phyloP scores from a whole-genome alignment of 2,888 invertebrate species.

The Zaprionus obscuricornis region DNA sequence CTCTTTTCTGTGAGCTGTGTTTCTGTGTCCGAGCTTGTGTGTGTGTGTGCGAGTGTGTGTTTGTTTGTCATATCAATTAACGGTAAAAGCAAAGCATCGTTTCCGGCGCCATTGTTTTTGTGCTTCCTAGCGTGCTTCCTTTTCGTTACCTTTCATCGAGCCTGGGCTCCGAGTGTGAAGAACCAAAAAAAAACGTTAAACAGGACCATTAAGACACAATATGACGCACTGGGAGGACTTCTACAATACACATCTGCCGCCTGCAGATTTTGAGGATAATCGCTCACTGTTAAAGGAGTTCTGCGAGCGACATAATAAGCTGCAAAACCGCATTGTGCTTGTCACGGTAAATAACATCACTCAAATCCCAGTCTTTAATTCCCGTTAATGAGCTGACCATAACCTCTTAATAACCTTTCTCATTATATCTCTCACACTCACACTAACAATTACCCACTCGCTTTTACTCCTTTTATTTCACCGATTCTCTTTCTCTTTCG shows the following conservation, averaged over 20 bases:
- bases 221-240: constrained; percentile 92
- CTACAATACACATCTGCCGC: constrained; percentile 90
- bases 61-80: constrained; percentile 56
- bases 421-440: too few species aligned
- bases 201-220: constrained; percentile 23
- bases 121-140: constrained; percentile 63
- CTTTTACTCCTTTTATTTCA: too few species aligned
- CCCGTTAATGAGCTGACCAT: constrained; percentile 23
- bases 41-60: constrained; percentile 5
- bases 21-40: neutral
- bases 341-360: constrained; percentile 87
- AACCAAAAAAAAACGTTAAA: neutral
- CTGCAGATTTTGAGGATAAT: constrained; percentile 90
- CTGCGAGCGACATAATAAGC: constrained; percentile 88
- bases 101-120: constrained; percentile 60
- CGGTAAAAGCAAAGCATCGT: constrained; percentile 52
- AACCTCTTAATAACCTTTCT: too few species aligned
- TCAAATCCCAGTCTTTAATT: constrained; percentile 3
- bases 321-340: constrained; percentile 89
- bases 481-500: too few species aligned
- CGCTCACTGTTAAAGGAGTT: constrained; percentile 89
- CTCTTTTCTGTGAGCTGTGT: neutral
- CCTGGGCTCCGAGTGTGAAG: too few species aligned
- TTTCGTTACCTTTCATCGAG: constrained; percentile 15
- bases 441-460: too few species aligned